Conservation (phyloP, 1,140 invertebrate genomes). For the Zaprionus taronus region DNA sequence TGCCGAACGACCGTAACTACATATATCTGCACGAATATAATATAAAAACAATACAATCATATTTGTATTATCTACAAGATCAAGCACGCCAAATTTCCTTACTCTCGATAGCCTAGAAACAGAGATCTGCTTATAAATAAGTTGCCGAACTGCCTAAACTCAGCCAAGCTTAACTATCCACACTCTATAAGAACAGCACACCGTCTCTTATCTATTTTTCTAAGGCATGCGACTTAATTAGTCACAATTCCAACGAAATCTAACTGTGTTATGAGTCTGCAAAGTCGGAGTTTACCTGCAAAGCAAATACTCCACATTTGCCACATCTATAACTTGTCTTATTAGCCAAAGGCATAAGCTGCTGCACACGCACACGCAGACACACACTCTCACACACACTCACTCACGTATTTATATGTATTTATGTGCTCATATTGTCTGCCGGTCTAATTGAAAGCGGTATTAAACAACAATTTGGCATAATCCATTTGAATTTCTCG, state of each 20-base stretch:
- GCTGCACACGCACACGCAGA: neutral
- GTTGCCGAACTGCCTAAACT: neutral
- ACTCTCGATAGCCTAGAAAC: neutral
- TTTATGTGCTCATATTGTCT: conserved; percentile 34
- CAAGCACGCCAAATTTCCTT: neutral
- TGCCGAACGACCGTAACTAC: neutral
- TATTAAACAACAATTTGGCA: conserved; percentile 78
- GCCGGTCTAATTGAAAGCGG: conserved; percentile 63
- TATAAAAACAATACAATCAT: neutral
- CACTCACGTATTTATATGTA: neutral
- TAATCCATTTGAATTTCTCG: conserved; percentile 63
- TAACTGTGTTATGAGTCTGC: neutral
- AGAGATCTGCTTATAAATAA: neutral
- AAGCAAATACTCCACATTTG: neutral
- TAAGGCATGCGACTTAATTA: neutral
- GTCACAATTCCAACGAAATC: neutral
- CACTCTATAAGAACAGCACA: neutral
- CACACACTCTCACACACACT: neutral
- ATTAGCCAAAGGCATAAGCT: conserved; percentile 1
- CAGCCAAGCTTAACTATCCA: neutral
- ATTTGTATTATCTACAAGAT: neutral
- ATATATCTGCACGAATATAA: neutral
- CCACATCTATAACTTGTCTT: neutral
- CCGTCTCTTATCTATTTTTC: neutral
- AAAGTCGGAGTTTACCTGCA: neutral